These are phyloP conservation scores for Rhabdomys dilectus DNA, from an alignment of 2,113 vertebrate genomes.

Conservation along the genomic window DNA sequence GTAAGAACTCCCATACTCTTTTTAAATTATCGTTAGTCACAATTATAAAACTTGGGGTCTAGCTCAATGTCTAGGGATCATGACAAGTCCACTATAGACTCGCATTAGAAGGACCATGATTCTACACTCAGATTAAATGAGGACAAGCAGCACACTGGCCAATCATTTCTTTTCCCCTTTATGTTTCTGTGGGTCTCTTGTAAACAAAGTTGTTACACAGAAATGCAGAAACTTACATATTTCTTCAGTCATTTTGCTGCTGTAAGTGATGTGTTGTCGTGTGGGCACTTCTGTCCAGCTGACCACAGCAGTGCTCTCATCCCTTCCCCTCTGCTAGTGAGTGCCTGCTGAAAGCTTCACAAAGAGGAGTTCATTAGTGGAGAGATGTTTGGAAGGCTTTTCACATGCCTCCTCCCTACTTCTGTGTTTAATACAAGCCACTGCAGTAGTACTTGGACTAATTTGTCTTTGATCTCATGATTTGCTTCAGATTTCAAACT, in stretches of 20 bases:
- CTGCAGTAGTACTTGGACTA: too few species aligned
- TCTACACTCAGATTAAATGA: not conserved
- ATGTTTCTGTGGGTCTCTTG: not conserved
- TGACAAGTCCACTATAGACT: not conserved
- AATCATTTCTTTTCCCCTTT: not conserved
- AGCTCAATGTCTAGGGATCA: too few species aligned
- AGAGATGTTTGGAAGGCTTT: not conserved
- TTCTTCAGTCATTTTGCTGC: too few species aligned
- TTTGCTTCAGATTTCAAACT: not conserved
- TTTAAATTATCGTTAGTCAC: not conserved
- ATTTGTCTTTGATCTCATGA: not conserved
- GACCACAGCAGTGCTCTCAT: not conserved
- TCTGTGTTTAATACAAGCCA: not conserved
- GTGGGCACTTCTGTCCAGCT: not conserved
- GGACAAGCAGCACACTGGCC: not conserved
- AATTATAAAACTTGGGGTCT: not conserved
- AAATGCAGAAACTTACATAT: not conserved
- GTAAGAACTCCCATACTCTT: accelerated
- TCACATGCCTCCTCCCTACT: not conserved
- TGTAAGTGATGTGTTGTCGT: not conserved
- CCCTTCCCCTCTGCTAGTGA: not conserved
- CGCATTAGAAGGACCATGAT: not conserved
- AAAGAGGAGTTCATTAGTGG: too few species aligned
- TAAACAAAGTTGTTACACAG: not conserved
- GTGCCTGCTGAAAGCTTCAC: not conserved